Percentiles rank a stretch among this genome's conserved stretches.
Evolutionary conservation across 2,797 vertebrate genomes (phyloP).

Genomic region (Serranus cabrilla): DNA sequence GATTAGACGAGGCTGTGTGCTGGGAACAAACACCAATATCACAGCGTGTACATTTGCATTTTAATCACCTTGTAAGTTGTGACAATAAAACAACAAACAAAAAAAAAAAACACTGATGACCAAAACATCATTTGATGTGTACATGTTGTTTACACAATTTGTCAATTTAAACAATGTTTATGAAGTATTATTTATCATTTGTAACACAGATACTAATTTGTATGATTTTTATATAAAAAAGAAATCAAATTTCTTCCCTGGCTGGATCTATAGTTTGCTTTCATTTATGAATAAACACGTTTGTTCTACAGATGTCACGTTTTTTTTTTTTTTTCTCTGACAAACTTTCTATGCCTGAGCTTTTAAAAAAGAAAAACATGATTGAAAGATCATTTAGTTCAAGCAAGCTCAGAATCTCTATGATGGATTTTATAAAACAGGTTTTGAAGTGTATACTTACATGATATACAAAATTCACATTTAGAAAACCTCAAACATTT

Average conservation of each 20-base stretch:
- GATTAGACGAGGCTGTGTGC: conserved; percentile 46
- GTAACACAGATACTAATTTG: conserved; percentile 83
- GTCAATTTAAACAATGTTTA: conserved; percentile 70
- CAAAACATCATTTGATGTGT: conserved; percentile 73
- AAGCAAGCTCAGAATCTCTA: conserved; percentile 34
- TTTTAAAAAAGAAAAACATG: conserved; percentile 25
- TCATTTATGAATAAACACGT: conserved; percentile 85
- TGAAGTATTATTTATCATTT: conserved; percentile 81
- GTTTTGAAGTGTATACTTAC: conserved; percentile 44
- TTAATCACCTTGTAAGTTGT: conserved; percentile 47
- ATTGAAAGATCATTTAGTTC: conserved; percentile 5
- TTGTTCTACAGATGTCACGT: conserved; percentile 58
- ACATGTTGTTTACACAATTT: conserved; percentile 78
- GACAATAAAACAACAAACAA: conserved; percentile 25
- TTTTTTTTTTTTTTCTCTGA: conserved; percentile 21
- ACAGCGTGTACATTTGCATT: conserved; percentile 55
- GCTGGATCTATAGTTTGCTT: conserved; percentile 78
- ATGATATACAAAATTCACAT: conserved; percentile 64
- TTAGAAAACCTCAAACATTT: conserved; percentile 23
- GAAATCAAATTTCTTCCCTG: conserved; percentile 65
- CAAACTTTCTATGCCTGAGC: background rate
- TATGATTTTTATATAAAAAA: conserved; percentile 81
- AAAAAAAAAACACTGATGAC: conserved; percentile 53
- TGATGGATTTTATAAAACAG: conserved; percentile 38
- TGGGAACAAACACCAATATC: conserved; percentile 42